A percentile compares a stretch with the other conserved stretches of the same genome.
Evolutionary conservation across 1,140 invertebrate species (phyloP).

Genomic region (Drosophila takahashii): DNA sequence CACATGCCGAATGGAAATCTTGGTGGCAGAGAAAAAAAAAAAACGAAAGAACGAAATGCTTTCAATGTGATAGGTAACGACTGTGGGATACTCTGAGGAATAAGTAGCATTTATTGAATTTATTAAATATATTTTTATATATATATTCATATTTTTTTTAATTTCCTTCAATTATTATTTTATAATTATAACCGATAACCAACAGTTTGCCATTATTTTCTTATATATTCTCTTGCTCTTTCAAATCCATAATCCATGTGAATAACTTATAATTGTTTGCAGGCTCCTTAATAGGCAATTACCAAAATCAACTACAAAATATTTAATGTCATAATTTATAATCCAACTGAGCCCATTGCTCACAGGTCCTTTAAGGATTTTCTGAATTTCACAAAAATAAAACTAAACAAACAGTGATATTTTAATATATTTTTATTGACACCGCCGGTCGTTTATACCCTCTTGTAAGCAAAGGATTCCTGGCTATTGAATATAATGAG

Average conservation of each 20-base stretch:
- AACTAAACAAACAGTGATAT: not conserved
- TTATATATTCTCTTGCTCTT: not conserved
- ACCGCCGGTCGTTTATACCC: slow-evolving; percentile 7
- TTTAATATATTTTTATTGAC: not conserved
- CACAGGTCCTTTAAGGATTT: not conserved
- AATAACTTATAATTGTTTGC: not conserved
- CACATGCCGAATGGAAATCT: slow-evolving; percentile 18
- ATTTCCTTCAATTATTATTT: too few species aligned
- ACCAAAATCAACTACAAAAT: not conserved
- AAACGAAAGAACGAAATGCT: not conserved
- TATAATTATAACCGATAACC: too few species aligned
- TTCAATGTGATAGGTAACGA: slow-evolving; percentile 4
- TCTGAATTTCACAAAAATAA: not conserved
- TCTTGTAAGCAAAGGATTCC: not conserved
- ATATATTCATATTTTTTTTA: too few species aligned
- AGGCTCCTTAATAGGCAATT: not conserved
- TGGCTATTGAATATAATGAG: slow-evolving; percentile 53
- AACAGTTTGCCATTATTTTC: too few species aligned
- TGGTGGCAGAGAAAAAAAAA: not conserved
- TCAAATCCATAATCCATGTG: not conserved
- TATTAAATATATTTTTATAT: not conserved
- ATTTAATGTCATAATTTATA: not conserved
- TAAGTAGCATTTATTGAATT: not conserved
- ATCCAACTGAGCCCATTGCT: not conserved
- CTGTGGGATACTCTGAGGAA: slow-evolving; percentile 2